These are phyloP conservation scores for Sciurus vulgaris DNA, from an alignment of 2,797 vertebrate genomes.

Conservation along the genomic window DNA sequence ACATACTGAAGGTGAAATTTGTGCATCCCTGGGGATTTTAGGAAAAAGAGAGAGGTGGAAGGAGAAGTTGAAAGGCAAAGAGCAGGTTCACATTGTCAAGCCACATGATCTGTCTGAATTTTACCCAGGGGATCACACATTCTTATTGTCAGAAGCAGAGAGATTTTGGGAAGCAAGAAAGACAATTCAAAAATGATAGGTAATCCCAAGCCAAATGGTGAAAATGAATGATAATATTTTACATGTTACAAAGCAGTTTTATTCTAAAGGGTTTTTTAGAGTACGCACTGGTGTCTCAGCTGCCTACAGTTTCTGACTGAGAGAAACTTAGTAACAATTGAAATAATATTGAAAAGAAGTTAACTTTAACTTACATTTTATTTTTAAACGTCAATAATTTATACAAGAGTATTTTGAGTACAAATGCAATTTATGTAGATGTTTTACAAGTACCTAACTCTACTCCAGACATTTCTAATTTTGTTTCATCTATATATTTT, in stretches of 20 bases:
- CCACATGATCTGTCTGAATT: slow-evolving; percentile 66
- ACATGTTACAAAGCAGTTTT: slow-evolving; percentile 64
- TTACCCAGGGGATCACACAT: slow-evolving; percentile 69
- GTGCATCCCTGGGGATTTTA: slow-evolving; percentile 73
- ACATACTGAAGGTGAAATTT: slow-evolving; percentile 69
- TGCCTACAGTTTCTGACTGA: neutral
- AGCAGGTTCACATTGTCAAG: slow-evolving; percentile 79
- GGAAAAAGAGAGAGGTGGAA: slow-evolving; percentile 71
- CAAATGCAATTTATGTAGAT: neutral
- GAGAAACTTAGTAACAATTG: neutral
- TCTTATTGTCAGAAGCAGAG: slow-evolving; percentile 70
- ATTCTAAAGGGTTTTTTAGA: slow-evolving; percentile 48
- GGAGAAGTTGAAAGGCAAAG: slow-evolving; percentile 78
- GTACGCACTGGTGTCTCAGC: slow-evolving; percentile 25
- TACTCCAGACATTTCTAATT: neutral
- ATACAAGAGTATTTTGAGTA: slow-evolving; percentile 42
- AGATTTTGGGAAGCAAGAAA: slow-evolving; percentile 56
- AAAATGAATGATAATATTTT: slow-evolving; percentile 74
- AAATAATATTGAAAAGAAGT: slow-evolving; percentile 41
- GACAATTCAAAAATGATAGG: slow-evolving; percentile 66
- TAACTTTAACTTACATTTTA: slow-evolving; percentile 51
- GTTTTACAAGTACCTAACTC: neutral
- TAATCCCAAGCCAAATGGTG: slow-evolving; percentile 60
- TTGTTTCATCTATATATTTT: neutral
- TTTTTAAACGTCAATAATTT: slow-evolving; percentile 39